These are phyloP conservation scores for Trematomus bernacchii DNA, from an alignment of 2,797 vertebrate genomes.

Conservation along the genomic window DNA sequence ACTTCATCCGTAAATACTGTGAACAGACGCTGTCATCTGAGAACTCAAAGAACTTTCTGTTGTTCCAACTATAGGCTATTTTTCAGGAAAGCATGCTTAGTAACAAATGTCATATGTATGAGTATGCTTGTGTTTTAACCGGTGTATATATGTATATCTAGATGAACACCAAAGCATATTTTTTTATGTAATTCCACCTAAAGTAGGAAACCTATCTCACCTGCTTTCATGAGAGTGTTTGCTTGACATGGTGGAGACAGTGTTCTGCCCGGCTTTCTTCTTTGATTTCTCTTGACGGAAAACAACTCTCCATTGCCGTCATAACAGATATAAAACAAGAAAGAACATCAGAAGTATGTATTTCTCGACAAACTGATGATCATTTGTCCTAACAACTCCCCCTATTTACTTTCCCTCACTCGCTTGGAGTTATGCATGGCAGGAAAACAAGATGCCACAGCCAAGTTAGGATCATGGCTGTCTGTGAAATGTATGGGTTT, in stretches of 20 bases:
- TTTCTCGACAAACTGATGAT: conserved; percentile 1
- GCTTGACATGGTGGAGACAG: neutral
- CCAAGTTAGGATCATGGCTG: conserved; percentile 13
- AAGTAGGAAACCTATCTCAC: neutral
- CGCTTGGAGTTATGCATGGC: neutral
- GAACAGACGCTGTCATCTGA: neutral
- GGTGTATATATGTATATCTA: neutral
- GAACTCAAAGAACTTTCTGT: neutral
- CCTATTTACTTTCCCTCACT: conserved; percentile 6
- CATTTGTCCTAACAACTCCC: conserved; percentile 12
- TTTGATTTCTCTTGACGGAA: neutral
- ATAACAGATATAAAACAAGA: neutral
- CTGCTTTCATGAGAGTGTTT: neutral
- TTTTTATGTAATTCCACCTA: neutral
- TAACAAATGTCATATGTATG: neutral
- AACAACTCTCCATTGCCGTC: neutral
- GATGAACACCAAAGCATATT: neutral
- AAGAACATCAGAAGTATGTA: neutral
- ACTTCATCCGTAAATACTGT: neutral
- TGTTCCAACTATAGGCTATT: no score
- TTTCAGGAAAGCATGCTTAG: neutral
- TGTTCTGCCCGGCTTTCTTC: neutral
- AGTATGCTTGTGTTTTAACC: neutral
- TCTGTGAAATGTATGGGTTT: conserved; percentile 8
- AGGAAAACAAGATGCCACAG: conserved; percentile 3